Conservation (phyloP, 1,140 invertebrate genomes). For the Drosophila repleta region DNA sequence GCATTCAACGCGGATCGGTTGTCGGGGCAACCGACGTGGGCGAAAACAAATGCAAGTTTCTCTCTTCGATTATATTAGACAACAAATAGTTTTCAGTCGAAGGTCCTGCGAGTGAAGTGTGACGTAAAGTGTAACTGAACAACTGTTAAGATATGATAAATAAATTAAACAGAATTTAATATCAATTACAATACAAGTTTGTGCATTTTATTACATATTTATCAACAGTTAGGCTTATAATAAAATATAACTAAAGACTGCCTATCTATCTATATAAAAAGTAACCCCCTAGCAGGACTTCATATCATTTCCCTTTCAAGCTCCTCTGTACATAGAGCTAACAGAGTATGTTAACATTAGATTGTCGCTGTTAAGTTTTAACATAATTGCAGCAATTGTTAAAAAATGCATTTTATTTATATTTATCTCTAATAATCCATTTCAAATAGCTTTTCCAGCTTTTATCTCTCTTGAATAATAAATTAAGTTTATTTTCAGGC, state of each 20-base stretch:
- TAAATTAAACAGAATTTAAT: constrained; percentile 6
- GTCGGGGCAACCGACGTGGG: constrained; percentile 55
- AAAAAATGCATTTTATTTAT: not conserved
- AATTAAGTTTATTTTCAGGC: too few species aligned
- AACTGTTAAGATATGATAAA: constrained; percentile 14
- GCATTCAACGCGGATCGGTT: constrained; percentile 34
- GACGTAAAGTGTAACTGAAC: constrained; percentile 39
- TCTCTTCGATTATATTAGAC: constrained; percentile 16
- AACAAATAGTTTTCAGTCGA: constrained; percentile 52
- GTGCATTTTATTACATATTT: not conserved
- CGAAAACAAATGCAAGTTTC: constrained; percentile 25
- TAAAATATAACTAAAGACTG: not conserved
- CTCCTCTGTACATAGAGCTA: too few species aligned
- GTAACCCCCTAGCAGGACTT: too few species aligned
- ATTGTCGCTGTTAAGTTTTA: not conserved
- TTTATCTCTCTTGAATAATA: not conserved
- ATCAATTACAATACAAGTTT: not conserved
- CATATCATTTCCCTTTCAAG: not conserved
- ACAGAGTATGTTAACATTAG: too few species aligned
- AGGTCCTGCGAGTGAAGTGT: constrained; percentile 49
- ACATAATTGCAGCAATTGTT: not conserved
- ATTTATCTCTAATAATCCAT: too few species aligned
- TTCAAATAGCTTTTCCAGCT: not conserved
- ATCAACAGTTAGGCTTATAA: too few species aligned
- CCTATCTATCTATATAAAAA: too few species aligned